phyloP scores from a whole-genome alignment of 2,888 invertebrate species.

The Lithophane ornitopus region DNA sequence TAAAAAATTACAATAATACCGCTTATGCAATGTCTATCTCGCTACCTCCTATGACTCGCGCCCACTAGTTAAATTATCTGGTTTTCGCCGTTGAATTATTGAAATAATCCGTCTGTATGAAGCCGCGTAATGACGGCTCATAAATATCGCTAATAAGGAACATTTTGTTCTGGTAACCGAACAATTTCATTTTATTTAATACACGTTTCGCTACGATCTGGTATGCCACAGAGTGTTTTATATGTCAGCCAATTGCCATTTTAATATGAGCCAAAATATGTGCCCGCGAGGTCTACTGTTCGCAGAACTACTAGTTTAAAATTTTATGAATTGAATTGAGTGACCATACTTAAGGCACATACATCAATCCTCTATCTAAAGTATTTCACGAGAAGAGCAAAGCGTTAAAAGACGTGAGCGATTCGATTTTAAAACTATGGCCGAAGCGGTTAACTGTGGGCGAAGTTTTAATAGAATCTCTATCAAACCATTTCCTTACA shows the following conservation, averaged over 20 bases:
- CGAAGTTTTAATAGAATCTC: slow-evolving; percentile 54
- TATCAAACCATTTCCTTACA: slow-evolving; percentile 42
- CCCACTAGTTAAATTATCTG: slow-evolving; percentile 79
- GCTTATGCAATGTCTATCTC: no score
- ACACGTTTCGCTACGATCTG: slow-evolving; percentile 31
- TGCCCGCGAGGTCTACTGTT: no score
- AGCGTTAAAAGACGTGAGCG: slow-evolving; percentile 37
- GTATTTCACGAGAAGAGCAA: not conserved
- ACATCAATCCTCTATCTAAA: slow-evolving; percentile 2
- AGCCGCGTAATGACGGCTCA: slow-evolving; percentile 75
- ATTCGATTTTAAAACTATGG: slow-evolving; percentile 51
- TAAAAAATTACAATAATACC: no score
- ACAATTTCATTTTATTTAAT: slow-evolving; percentile 62
- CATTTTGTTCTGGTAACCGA: slow-evolving; percentile 60
- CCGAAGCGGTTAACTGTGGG: slow-evolving; percentile 16
- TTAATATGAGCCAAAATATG: no score
- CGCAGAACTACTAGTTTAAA: no score
- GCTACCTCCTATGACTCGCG: slow-evolving; percentile 45
- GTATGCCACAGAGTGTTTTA: slow-evolving; percentile 3
- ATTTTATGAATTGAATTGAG: no score
- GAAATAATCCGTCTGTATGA: slow-evolving; percentile 84
- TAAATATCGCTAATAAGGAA: slow-evolving; percentile 68
- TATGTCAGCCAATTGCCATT: slow-evolving; percentile 5
- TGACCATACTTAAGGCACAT: not conserved
- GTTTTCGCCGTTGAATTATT: slow-evolving; percentile 83